phyloP scores from a whole-genome alignment of 2,113 vertebrate genomes.

The Octodon degus region DNA sequence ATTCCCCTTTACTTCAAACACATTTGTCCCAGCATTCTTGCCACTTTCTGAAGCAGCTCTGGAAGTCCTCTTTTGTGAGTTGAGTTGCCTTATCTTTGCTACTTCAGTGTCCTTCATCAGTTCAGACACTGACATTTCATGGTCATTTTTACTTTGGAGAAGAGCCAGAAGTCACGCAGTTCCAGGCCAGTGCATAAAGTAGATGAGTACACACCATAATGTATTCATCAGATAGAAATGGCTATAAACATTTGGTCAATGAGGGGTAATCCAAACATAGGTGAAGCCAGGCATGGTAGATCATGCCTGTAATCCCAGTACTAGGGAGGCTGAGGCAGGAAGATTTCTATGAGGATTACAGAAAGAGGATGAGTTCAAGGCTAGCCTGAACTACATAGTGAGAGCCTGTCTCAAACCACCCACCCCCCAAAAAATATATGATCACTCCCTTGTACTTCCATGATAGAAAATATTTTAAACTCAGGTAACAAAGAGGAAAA shows the following conservation, averaged over 20 bases:
- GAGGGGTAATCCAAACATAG: neutral
- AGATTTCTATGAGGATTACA: neutral
- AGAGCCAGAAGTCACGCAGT: neutral
- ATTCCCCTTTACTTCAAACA: neutral
- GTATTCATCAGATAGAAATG: neutral
- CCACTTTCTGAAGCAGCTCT: neutral
- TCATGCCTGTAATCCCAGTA: neutral
- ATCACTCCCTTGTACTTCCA: neutral
- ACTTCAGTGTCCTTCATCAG: neutral
- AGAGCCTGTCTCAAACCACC: neutral
- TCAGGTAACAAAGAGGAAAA: conserved; percentile 1
- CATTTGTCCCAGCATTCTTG: neutral
- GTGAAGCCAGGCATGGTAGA: neutral
- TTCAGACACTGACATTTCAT: neutral
- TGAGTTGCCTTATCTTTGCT: neutral
- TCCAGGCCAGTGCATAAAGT: neutral
- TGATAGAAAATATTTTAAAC: conserved; percentile 17
- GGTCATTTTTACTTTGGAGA: neutral
- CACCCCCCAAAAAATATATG: neutral
- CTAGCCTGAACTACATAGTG: neutral
- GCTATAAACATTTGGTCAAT: neutral
- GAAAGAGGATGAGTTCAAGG: neutral
- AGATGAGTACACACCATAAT: neutral
- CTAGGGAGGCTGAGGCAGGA: neutral
- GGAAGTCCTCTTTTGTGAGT: neutral